Conservation (phyloP, 37 sponge, comb jelly and placozoan genomes). For the Haliclona indistincta region DNA sequence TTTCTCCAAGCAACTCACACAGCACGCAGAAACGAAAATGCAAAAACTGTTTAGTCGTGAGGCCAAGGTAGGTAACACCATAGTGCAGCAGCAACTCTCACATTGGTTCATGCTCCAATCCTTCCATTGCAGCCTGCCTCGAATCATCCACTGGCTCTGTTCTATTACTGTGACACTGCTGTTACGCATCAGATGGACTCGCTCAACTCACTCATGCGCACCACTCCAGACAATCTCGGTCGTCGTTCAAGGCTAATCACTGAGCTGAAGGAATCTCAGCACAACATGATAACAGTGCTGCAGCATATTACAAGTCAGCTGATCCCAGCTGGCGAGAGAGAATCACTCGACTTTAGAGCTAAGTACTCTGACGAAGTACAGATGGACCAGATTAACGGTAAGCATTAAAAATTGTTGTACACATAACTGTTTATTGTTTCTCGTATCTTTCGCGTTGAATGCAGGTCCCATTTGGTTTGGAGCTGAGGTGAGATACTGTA, state of each 20-base stretch:
- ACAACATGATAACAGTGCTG: conserved; percentile 75
- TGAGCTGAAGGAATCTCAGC: conserved; percentile 77
- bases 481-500: conserved; percentile 72
- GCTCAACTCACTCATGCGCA: conserved; percentile 52
- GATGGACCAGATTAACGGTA: conserved; percentile 77
- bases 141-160: conserved; percentile 48
- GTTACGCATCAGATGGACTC: conserved; percentile 56
- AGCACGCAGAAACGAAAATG: too few relatives aligned
- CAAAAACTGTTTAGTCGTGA: too few relatives aligned
- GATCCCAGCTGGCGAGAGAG: conserved; percentile 43
- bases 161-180: conserved; percentile 73
- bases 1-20: too few relatives aligned
- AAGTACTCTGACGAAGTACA: conserved; percentile 85
- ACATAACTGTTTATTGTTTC: background rate
- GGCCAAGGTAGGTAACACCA: too few relatives aligned
- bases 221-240: conserved; percentile 61
- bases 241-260: conserved; percentile 48
- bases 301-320: conserved; percentile 39
- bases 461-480: conserved; percentile 91
- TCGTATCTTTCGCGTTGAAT: background rate
- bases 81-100: too few relatives aligned
- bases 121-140: conserved; percentile 46
- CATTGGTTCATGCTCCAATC: too few relatives aligned
- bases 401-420: background rate
- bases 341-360: conserved; percentile 62